Evolutionary conservation across 2,797 vertebrate genomes (phyloP).

Genomic region (Crenichthys baileyi): DNA sequence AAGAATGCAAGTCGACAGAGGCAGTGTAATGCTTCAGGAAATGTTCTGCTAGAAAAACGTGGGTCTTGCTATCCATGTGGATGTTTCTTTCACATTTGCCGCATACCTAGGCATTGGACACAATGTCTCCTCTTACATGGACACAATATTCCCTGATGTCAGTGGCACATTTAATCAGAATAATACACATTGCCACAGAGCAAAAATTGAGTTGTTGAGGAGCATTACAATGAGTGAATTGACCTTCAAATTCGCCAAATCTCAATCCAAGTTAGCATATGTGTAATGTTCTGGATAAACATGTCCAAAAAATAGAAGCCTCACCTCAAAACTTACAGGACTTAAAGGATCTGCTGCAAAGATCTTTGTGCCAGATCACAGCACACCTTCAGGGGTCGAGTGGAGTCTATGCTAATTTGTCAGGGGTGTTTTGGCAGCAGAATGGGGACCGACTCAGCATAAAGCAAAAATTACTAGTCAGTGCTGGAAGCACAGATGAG

Average conservation of each 20-base stretch:
- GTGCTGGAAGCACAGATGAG: neutral
- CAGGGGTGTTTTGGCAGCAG: no score
- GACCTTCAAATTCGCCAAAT: neutral
- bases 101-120: no score
- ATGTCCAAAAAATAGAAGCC: neutral
- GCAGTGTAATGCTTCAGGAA: neutral
- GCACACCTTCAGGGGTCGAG: neutral
- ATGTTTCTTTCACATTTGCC: neutral
- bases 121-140: no score
- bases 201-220: neutral
- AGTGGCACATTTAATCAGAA: no score
- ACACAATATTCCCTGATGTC: no score
- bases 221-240: neutral
- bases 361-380: neutral
- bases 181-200: neutral
- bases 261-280: neutral
- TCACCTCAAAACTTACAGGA: neutral
- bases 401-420: no score
- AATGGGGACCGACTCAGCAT: neutral
- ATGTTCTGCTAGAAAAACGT: neutral
- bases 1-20: neutral
- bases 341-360: neutral
- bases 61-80: neutral
- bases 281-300: neutral
- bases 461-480: neutral